A percentile compares a stretch with the other conserved stretches of the same genome.
These are phyloP conservation scores for Merops nubicus DNA, from an alignment of 2,113 vertebrate genomes.

Conservation along the genomic window DNA sequence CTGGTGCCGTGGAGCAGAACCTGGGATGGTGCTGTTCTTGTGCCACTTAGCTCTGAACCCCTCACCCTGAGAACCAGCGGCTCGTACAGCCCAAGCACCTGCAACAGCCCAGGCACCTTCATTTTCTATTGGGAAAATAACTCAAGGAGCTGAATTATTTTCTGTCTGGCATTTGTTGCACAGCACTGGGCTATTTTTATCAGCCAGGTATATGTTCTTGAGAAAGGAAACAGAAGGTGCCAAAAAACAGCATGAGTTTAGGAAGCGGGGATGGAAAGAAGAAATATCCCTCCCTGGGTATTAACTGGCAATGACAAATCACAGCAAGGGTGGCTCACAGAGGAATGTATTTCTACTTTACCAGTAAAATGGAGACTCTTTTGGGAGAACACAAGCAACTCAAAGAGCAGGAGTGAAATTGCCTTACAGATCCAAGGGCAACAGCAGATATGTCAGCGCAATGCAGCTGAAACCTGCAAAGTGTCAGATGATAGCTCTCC, in stretches of 20 bases:
- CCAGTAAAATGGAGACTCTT: background rate
- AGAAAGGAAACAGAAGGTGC: background rate
- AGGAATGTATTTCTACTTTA: background rate
- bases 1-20: background rate
- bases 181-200: background rate
- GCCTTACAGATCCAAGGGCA: background rate
- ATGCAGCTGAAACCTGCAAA: background rate
- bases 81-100: rapidly evolving
- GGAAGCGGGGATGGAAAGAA: background rate
- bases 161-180: background rate
- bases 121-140: background rate
- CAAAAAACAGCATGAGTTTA: background rate
- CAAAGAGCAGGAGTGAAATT: background rate
- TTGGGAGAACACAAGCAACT: background rate
- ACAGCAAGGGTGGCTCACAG: background rate
- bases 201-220: background rate
- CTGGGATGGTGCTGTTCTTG: background rate
- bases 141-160: background rate
- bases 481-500: background rate
- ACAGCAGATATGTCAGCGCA: background rate
- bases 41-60: background rate
- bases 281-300: background rate
- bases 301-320: background rate
- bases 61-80: rapidly evolving
- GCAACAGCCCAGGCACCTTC: background rate